Base-by-base conservation (phyloP, 2,113 vertebrate genomes). In the Pavo muticus region DNA sequence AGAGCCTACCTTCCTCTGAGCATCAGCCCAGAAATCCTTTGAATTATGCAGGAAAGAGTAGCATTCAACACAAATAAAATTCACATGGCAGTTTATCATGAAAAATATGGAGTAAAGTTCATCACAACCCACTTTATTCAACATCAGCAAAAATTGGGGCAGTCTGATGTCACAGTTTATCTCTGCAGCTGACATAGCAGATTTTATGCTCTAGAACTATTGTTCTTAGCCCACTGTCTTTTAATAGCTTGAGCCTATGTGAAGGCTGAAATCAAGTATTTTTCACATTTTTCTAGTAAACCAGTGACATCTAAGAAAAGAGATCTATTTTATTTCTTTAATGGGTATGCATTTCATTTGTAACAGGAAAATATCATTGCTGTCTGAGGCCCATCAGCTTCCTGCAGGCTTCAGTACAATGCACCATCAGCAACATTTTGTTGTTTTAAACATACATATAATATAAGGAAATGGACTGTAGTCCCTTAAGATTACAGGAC, bases 381-480 rank as follows among this genome's bases (percentile, higher is more conserved):
- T 76, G 23, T 72, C 42, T 72, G 48, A 82, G 63, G 14, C 35
- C 25, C 60, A 42, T 75, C 90, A 48, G 27, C 71, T 97, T 96
- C 95, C 96, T 93, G 82, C 68, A 94, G 61, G 57, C 21, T 54
- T 80, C 47, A 37, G 91, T 45, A 68, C 77, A 94, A 37, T 94
- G 90, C 94, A 88, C 67, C 39, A 78, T 94, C 94, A 93, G 83
- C 94, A 84, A 95, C 6, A 70, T 65, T 87, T 75, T 73, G 35
- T 84, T 84, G 37, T 81, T 90, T 93, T 60, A 65, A 63, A 84
- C 45, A 88, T 65, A 48, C 37, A 47, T 48, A 75, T 82, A 92
- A 90, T 78, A 61, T 76, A 91, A 95, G 97, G 94, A 96, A 97
- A 94, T 63, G 21, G 37, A 5, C 27, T 82, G 6, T 40, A 77